phyloP scores from a whole-genome alignment of 2,888 invertebrate species.

The Hirtodrosophila histrioides region DNA sequence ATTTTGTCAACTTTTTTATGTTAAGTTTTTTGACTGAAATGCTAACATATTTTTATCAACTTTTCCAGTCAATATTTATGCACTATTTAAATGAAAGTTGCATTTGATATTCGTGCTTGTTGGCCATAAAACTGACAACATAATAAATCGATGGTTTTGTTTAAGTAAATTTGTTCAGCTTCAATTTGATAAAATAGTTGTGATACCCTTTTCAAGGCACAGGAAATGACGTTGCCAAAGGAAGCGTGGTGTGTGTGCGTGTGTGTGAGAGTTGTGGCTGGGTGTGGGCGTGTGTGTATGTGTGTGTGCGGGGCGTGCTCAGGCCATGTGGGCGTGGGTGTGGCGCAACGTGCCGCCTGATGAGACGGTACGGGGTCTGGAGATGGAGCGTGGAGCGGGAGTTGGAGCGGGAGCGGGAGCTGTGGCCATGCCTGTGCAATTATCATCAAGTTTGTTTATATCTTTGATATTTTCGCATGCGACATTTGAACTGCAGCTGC shows the following conservation, averaged over 20 bases:
- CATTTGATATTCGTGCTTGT: too few relatives aligned
- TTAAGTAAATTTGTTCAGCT: not conserved
- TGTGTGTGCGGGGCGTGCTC: constrained; percentile 29
- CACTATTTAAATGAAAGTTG: too few relatives aligned
- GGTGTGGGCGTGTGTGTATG: constrained; percentile 38
- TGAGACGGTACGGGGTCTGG: constrained; percentile 12
- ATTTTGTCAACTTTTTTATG: too few relatives aligned
- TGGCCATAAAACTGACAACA: too few relatives aligned
- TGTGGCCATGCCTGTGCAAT: constrained; percentile 36
- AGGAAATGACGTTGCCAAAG: constrained; percentile 51
- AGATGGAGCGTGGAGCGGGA: not conserved
- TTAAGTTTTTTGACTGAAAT: too few relatives aligned
- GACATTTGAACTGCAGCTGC: constrained; percentile 50
- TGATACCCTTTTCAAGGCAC: constrained; percentile 24
- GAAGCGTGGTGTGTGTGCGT: constrained; percentile 35
- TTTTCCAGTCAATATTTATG: too few relatives aligned
- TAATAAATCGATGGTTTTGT: too few relatives aligned
- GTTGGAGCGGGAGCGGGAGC: not conserved
- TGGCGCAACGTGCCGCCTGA: constrained; percentile 44
- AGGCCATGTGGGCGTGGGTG: constrained; percentile 67
- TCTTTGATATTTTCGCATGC: constrained; percentile 44
- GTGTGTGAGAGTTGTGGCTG: constrained; percentile 25
- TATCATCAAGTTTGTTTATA: constrained; percentile 51
- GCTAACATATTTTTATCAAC: too few relatives aligned
- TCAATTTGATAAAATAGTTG: constrained; percentile 5